Evolutionary conservation across 2,888 invertebrate genomes (phyloP).

Genomic region (Melinaea marsaeus): DNA sequence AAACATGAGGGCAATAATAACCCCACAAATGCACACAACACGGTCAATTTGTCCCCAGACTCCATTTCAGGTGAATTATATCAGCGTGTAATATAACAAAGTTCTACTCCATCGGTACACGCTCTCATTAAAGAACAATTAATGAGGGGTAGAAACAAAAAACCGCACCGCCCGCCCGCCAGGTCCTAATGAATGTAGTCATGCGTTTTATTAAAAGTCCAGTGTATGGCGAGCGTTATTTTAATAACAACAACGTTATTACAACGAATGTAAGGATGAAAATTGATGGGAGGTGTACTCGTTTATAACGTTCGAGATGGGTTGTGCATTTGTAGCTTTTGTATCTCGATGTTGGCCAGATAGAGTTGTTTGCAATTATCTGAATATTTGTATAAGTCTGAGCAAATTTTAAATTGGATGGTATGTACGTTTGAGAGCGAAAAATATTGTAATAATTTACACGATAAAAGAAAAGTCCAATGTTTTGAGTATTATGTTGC

Average conservation of each 20-base stretch:
- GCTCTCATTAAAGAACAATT: conserved; percentile 49
- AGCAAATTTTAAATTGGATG: conserved; percentile 3
- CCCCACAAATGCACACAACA: conserved; percentile 11
- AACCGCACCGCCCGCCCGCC: conserved; percentile 40
- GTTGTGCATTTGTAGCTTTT: conserved; percentile 18
- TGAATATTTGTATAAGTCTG: conserved; percentile 8
- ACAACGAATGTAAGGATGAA: conserved; percentile 21
- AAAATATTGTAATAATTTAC: neutral
- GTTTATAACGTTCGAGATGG: conserved; percentile 17
- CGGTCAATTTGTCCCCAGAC: conserved; percentile 36
- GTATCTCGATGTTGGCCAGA: conserved; percentile 7
- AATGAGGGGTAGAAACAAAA: conserved; percentile 45
- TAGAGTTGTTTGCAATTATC: conserved; percentile 4
- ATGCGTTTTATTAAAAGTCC: conserved; percentile 42
- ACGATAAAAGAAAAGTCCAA: no score
- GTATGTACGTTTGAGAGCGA: neutral
- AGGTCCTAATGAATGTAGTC: conserved; percentile 44
- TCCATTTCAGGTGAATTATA: conserved; percentile 40
- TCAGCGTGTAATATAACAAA: conserved; percentile 33
- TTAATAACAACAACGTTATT: conserved; percentile 29
- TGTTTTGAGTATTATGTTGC: neutral
- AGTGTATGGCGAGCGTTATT: conserved; percentile 24
- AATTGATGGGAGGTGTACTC: conserved; percentile 19
- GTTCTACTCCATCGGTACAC: conserved; percentile 29
- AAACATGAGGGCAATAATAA: conserved; percentile 9